A percentile compares a stretch with the other conserved stretches of the same genome.
phyloP scores from a whole-genome alignment of 2,113 vertebrate species.

The Tragelaphus buxtoni region DNA sequence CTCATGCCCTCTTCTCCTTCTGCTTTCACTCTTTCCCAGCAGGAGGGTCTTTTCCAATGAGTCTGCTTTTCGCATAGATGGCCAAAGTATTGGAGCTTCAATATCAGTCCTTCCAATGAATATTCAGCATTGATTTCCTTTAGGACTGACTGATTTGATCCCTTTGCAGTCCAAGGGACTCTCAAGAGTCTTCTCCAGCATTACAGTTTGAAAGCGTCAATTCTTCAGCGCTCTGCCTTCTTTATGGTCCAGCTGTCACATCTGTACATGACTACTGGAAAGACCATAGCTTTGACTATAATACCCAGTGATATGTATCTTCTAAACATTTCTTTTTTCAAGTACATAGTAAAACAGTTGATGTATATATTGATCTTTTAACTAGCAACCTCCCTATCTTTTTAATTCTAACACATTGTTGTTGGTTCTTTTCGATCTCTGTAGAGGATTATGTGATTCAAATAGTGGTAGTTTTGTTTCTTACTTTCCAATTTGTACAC shows the following conservation, averaged over 20 bases:
- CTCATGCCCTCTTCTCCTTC: not conserved
- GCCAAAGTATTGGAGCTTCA: not conserved
- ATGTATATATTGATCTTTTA: not conserved
- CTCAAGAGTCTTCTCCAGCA: not conserved
- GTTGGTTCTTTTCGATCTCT: not conserved
- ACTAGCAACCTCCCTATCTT: not conserved
- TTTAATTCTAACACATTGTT: not conserved
- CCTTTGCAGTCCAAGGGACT: not conserved
- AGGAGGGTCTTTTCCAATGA: not conserved
- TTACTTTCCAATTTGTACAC: not conserved
- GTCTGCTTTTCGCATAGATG: not conserved
- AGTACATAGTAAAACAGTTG: not conserved
- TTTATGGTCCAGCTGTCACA: not conserved
- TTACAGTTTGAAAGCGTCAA: accelerated
- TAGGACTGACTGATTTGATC: not conserved
- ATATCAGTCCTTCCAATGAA: not conserved
- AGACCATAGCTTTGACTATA: not conserved
- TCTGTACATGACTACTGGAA: not conserved
- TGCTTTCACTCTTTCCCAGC: not conserved
- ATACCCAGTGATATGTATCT: not conserved
- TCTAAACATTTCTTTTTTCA: not conserved
- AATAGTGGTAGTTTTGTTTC: not conserved
- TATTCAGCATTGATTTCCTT: not conserved
- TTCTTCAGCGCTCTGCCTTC: not conserved
- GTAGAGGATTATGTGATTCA: not conserved